These are phyloP conservation scores for Pissodes strobi DNA, from an alignment of 1,140 invertebrate genomes.

Conservation along the genomic window DNA sequence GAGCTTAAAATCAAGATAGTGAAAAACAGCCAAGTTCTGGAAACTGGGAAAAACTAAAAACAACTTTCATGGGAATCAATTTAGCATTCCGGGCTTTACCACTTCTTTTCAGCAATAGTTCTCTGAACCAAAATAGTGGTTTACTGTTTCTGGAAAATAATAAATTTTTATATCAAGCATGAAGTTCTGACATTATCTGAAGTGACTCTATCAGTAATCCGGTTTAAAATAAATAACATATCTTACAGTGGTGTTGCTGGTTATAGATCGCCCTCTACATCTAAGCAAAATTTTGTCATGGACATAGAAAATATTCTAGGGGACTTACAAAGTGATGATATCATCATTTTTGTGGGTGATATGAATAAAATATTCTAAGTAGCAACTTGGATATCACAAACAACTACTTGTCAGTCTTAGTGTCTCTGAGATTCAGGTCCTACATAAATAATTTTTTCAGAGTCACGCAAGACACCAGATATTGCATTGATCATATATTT, in stretches of 20 bases:
- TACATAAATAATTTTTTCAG: constrained; percentile 20
- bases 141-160: constrained; percentile 1
- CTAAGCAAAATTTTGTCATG: neutral
- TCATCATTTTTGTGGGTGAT: constrained; percentile 9
- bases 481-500: no score
- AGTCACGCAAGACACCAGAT: constrained; percentile 9
- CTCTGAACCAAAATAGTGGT: constrained; percentile 8
- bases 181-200: no score
- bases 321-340: constrained; percentile 1
- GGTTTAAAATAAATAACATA: no score
- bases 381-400: constrained; percentile 8
- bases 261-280: constrained; percentile 9
- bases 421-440: constrained; percentile 18
- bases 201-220: no score
- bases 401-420: constrained; percentile 8
- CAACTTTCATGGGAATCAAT: no score
- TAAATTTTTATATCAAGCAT: no score
- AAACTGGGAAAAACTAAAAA: no score
- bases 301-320: constrained; percentile 12
- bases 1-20: no score
- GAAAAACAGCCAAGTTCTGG: neutral
- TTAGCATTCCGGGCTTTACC: neutral
- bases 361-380: constrained; percentile 19
- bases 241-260: neutral
- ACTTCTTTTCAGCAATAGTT: constrained; percentile 15